Percentiles rank a stretch among this genome's conserved stretches.
Evolutionary conservation across 2,113 vertebrate species (phyloP).

Genomic region (Alligator mississippiensis): DNA sequence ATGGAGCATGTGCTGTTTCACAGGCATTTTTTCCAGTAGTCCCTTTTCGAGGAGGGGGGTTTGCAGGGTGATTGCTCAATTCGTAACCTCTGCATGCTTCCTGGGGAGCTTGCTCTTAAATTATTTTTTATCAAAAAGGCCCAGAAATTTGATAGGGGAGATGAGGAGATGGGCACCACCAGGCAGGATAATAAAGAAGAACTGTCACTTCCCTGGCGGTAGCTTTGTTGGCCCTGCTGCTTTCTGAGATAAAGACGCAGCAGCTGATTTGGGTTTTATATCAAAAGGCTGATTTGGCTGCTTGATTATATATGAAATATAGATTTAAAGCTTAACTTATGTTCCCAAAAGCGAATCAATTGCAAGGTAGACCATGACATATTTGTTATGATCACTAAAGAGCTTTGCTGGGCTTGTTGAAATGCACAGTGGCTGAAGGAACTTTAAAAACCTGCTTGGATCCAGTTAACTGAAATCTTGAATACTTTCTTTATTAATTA

Average conservation of each 20-base stretch:
- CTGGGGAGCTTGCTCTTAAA: conserved; percentile 42
- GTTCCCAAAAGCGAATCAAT: conserved; percentile 67
- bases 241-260: conserved; percentile 75
- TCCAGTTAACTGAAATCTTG: conserved; percentile 8
- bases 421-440: conserved; percentile 42
- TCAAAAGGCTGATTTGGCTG: conserved; percentile 72
- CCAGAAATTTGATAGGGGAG: conserved; percentile 75
- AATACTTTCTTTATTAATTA: conserved; percentile 18
- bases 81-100: conserved; percentile 22
- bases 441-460: conserved; percentile 49
- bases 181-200: conserved; percentile 71
- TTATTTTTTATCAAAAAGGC: conserved; percentile 74
- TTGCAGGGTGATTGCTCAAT: conserved; percentile 48
- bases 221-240: conserved; percentile 75
- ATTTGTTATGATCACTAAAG: conserved; percentile 60
- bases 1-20: accelerated
- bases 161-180: conserved; percentile 68
- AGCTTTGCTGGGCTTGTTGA: conserved; percentile 50
- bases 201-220: conserved; percentile 70
- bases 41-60: conserved; percentile 20
- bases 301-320: conserved; percentile 76
- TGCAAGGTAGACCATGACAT: conserved; percentile 50
- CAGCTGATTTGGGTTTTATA: conserved; percentile 65
- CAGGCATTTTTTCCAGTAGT: background rate
- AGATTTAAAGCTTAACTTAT: conserved; percentile 73